These are phyloP conservation scores for Chamaetylas fuelleborni DNA, from an alignment of 2,113 vertebrate genomes.

Conservation along the genomic window DNA sequence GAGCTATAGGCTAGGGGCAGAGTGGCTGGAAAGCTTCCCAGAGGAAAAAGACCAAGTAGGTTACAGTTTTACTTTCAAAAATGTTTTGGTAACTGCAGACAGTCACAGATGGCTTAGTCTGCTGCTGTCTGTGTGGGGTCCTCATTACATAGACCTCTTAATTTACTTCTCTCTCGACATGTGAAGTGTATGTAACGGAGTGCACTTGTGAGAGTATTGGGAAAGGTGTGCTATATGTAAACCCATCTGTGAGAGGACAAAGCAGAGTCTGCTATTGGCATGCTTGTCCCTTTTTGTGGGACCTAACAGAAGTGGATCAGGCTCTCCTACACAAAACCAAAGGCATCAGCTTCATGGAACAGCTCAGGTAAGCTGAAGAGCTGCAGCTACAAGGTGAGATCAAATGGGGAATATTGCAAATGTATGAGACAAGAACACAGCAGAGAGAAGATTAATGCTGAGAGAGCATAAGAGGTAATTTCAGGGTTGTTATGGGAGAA, in stretches of 20 bases:
- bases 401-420: neutral
- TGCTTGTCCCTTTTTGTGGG: neutral
- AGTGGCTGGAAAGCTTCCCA: neutral
- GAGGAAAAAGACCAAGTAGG: neutral
- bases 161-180: neutral
- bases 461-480: accelerated
- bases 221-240: accelerated
- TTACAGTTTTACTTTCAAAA: neutral
- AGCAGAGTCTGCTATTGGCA: neutral
- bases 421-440: neutral
- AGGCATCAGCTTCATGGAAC: neutral
- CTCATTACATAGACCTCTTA: neutral
- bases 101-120: neutral
- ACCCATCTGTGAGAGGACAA: neutral
- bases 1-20: neutral
- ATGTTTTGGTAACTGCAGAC: neutral
- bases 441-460: neutral
- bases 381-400: neutral
- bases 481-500: neutral
- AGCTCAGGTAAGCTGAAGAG: neutral
- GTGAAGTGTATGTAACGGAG: neutral
- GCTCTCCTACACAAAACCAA: neutral
- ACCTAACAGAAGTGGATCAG: neutral
- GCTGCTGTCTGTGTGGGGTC: neutral
- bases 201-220: neutral